Evolutionary conservation across 2,797 vertebrate genomes (phyloP).

Genomic region (Melanotaenia parkinsoni): DNA sequence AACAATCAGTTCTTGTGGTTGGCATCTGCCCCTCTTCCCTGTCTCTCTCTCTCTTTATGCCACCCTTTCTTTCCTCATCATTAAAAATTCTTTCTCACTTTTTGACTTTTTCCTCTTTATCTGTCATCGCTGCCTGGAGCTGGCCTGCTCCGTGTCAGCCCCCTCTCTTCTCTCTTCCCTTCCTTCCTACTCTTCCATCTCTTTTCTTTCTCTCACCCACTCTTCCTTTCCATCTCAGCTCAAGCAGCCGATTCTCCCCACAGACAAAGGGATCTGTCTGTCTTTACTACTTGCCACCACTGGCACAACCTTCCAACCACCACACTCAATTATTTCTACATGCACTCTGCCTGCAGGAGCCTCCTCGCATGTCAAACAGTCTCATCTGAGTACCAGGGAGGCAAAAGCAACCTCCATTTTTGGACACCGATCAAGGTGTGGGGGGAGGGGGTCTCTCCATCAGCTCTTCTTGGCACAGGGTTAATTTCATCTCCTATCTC

Average conservation of each 20-base stretch:
- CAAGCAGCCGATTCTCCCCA: conserved; percentile 49
- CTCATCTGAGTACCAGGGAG: conserved; percentile 45
- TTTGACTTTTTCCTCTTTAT: conserved; percentile 49
- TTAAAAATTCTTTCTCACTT: conserved; percentile 57
- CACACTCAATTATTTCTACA: conserved; percentile 72
- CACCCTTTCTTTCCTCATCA: conserved; percentile 39
- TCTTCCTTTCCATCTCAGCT: conserved; percentile 56
- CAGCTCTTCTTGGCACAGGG: conserved; percentile 35
- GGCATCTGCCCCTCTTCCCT: conserved; percentile 51
- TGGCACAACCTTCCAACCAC: conserved; percentile 63
- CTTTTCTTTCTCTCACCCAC: conserved; percentile 52
- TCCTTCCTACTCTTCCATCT: conserved; percentile 6
- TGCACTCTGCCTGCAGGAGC: conserved; percentile 60
- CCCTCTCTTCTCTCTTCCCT: conserved; percentile 16
- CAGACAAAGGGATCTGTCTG: conserved; percentile 65
- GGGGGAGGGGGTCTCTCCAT: conserved; percentile 30
- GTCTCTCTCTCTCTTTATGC: conserved; percentile 20
- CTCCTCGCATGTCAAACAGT: conserved; percentile 66
- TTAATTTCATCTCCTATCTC: conserved; percentile 56
- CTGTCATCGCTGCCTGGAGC: conserved; percentile 51
- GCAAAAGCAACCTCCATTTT: conserved; percentile 47
- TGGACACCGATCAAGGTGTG: conserved; percentile 60
- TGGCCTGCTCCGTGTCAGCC: conserved; percentile 48
- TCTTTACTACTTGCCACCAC: conserved; percentile 65
- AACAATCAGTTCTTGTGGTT: conserved; percentile 57